Evolutionary conservation across 2,113 vertebrate species (phyloP).

Genomic region (Echinops telfairi): DNA sequence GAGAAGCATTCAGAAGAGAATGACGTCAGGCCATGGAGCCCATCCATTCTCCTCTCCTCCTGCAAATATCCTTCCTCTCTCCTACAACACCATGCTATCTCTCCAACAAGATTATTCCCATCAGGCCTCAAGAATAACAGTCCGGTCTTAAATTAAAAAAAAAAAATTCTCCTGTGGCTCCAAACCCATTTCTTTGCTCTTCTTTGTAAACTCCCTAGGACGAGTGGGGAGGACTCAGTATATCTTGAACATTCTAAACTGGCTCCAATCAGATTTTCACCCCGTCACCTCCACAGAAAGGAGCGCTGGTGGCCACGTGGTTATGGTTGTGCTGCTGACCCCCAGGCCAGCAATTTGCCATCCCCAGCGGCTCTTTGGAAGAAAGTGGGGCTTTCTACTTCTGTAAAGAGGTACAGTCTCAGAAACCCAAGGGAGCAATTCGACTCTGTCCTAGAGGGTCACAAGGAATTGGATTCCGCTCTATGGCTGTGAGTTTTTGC

Average conservation of each 20-base stretch:
- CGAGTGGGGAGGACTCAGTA: neutral
- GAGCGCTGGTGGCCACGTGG: neutral
- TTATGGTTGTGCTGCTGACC: neutral
- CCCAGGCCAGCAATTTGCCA: too few relatives aligned
- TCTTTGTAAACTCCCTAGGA: neutral
- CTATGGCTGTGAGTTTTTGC: too few relatives aligned
- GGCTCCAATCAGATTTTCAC: neutral
- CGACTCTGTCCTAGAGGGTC: too few relatives aligned
- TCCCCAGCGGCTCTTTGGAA: too few relatives aligned
- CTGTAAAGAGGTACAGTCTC: too few relatives aligned
- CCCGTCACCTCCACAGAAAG: neutral
- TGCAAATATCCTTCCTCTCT: neutral
- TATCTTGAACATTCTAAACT: neutral
- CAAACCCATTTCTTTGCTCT: neutral
- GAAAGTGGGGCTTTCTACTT: too few relatives aligned
- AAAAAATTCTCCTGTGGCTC: neutral
- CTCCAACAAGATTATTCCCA: neutral
- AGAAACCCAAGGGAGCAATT: too few relatives aligned
- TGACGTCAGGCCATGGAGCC: conserved; percentile 57
- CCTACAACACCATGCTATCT: conserved; percentile 13
- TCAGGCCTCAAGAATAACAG: neutral
- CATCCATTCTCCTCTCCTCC: neutral
- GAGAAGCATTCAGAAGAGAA: conserved; percentile 61
- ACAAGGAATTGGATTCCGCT: too few relatives aligned
- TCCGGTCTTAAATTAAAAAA: conserved; percentile 19